A percentile compares a stretch with the other conserved stretches of the same genome.
These are phyloP conservation scores for Nephrotoma flavescens DNA, from an alignment of 2,888 invertebrate species.

Conservation along the genomic window DNA sequence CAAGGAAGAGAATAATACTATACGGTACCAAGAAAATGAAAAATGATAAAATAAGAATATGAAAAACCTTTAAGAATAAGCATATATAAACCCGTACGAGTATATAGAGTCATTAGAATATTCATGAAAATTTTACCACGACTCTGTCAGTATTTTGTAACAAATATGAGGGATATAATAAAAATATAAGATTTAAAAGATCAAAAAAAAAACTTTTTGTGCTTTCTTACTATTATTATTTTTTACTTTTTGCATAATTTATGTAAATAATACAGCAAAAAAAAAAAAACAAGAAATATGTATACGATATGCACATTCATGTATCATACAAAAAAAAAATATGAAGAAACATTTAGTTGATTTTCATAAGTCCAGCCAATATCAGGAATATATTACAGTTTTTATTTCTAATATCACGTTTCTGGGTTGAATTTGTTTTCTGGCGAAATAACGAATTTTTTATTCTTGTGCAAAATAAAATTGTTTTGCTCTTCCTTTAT, in stretches of 20 bases:
- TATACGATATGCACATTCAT: background rate
- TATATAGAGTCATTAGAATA: constrained; percentile 2
- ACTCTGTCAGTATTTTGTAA: constrained; percentile 2
- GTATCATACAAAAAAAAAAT: background rate
- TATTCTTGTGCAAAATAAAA: background rate
- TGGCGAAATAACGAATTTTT: background rate
- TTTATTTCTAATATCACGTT: constrained; percentile 2
- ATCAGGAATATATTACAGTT: background rate
- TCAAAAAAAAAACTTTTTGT: background rate
- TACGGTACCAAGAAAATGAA: no score
- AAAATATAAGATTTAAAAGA: constrained; percentile 1
- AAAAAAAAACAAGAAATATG: background rate
- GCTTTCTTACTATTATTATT: background rate
- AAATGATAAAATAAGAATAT: no score
- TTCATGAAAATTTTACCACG: constrained; percentile 2
- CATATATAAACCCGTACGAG: background rate
- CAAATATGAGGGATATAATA: constrained; percentile 4
- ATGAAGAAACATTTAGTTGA: constrained; percentile 3
- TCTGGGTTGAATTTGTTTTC: constrained; percentile 1
- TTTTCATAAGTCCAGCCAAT: background rate
- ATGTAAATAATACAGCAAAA: constrained; percentile 1
- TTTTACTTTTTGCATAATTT: constrained; percentile 1
- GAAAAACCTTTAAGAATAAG: no score
- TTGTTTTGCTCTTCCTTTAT: background rate
- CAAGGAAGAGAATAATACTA: no score